Evolutionary conservation across 2,113 vertebrate species (phyloP).

Genomic region (Girardinichthys multiradiatus): DNA sequence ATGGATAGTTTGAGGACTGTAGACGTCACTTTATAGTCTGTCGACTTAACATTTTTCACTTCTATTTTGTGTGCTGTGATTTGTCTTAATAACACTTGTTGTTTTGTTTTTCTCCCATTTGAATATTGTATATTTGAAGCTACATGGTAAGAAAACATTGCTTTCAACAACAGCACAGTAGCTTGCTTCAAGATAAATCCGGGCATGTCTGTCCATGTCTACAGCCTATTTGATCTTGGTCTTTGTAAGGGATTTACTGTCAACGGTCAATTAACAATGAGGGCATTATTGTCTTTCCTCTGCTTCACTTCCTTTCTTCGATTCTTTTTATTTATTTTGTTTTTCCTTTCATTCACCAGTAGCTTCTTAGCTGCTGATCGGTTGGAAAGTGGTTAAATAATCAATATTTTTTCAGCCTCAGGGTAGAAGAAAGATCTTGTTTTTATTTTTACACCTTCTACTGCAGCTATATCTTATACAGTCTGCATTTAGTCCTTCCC

Average conservation of each 20-base stretch:
- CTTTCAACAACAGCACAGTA: neutral
- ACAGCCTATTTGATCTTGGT: neutral
- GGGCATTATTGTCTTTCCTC: neutral
- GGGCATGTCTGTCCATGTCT: neutral
- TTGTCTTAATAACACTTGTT: too few relatives aligned
- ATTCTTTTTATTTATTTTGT: neutral
- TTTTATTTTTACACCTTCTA: neutral
- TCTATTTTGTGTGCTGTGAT: too few relatives aligned
- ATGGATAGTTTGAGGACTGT: too few relatives aligned
- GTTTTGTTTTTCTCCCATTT: too few relatives aligned
- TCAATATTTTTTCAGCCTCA: neutral
- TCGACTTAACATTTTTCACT: too few relatives aligned
- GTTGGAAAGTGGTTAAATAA: neutral
- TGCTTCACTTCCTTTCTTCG: constrained; percentile 4
- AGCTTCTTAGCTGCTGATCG: neutral
- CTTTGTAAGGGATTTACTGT: neutral
- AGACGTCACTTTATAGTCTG: too few relatives aligned
- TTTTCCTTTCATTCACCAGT: neutral
- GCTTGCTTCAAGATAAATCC: neutral
- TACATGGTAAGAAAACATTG: too few relatives aligned
- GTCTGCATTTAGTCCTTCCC: constrained; percentile 28
- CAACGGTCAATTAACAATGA: constrained; percentile 1
- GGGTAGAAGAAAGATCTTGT: neutral
- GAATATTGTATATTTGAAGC: too few relatives aligned
- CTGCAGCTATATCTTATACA: neutral